Percentiles rank a stretch among this genome's conserved stretches.
Evolutionary conservation across 1,140 invertebrate genomes (phyloP).

Genomic region (Trinorchestia longiramus): DNA sequence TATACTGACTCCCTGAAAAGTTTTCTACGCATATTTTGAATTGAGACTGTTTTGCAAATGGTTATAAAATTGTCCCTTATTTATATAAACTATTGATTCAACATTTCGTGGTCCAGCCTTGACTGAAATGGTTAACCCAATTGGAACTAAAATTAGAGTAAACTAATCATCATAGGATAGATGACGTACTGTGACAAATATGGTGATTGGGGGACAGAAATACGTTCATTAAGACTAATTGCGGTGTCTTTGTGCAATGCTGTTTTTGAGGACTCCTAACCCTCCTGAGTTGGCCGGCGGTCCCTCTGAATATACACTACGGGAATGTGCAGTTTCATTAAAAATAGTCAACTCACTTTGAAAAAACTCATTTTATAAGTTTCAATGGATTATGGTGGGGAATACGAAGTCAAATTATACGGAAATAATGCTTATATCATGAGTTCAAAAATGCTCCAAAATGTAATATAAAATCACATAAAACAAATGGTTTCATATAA

Average conservation of each 20-base stretch:
- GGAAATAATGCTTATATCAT: too few relatives aligned
- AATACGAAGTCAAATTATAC: too few relatives aligned
- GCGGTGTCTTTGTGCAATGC: neutral
- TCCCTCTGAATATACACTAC: neutral
- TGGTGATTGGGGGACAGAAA: neutral
- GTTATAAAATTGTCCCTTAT: neutral
- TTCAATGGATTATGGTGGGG: too few relatives aligned
- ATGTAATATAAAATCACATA: too few relatives aligned
- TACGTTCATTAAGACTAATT: neutral
- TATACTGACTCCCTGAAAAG: neutral
- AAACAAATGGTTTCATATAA: too few relatives aligned
- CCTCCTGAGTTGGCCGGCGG: neutral
- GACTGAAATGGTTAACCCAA: too few relatives aligned
- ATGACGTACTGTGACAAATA: neutral
- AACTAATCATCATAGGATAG: too few relatives aligned
- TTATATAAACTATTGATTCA: too few relatives aligned
- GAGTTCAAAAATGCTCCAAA: too few relatives aligned
- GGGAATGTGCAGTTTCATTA: neutral
- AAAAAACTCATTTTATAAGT: too few relatives aligned
- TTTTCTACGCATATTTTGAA: neutral
- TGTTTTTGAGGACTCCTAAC: neutral
- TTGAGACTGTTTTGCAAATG: neutral
- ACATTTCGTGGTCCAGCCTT: too few relatives aligned
- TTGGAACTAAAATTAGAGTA: too few relatives aligned
- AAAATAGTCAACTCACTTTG: neutral